Percentiles rank a stretch among this genome's conserved stretches.
phyloP scores from a whole-genome alignment of 2,888 invertebrate genomes.

The Lithophane leautieri region DNA sequence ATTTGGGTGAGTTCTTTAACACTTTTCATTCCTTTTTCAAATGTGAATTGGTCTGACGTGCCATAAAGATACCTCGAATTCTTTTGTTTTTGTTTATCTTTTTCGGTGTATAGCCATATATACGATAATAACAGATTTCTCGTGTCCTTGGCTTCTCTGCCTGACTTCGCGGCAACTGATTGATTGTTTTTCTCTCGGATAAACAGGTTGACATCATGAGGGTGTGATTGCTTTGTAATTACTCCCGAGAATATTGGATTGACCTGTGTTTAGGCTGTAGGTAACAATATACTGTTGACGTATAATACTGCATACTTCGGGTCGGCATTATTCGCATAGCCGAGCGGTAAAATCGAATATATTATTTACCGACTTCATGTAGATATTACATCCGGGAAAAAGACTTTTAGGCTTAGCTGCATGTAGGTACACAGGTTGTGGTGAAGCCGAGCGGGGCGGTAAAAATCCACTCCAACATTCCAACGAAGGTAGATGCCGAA shows the following conservation, averaged over 20 bases:
- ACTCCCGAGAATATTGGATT: conserved; percentile 36
- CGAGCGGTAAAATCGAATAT: not conserved
- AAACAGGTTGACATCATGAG: conserved; percentile 31
- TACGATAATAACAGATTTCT: not conserved
- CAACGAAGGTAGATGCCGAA: too few species aligned
- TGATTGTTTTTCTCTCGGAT: conserved; percentile 35
- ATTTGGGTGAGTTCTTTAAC: conserved; percentile 80
- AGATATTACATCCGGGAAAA: not conserved
- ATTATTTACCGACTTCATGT: not conserved
- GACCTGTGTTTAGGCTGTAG: conserved; percentile 1
- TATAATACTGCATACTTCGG: not conserved
- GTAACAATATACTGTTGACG: not conserved
- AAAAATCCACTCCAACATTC: not conserved
- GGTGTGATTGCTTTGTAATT: conserved; percentile 36
- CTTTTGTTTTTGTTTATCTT: not conserved
- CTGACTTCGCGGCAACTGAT: conserved; percentile 33
- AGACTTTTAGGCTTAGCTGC: too few species aligned
- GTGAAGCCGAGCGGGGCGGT: not conserved
- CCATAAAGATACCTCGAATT: not conserved
- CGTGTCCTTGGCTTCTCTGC: not conserved
- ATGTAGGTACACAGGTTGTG: not conserved
- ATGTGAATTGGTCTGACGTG: not conserved
- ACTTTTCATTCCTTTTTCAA: conserved; percentile 1
- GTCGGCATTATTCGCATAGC: not conserved
- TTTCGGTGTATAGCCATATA: not conserved